Conservation (phyloP, 2,113 vertebrate species). For the Cyrtonyx montezumae region DNA sequence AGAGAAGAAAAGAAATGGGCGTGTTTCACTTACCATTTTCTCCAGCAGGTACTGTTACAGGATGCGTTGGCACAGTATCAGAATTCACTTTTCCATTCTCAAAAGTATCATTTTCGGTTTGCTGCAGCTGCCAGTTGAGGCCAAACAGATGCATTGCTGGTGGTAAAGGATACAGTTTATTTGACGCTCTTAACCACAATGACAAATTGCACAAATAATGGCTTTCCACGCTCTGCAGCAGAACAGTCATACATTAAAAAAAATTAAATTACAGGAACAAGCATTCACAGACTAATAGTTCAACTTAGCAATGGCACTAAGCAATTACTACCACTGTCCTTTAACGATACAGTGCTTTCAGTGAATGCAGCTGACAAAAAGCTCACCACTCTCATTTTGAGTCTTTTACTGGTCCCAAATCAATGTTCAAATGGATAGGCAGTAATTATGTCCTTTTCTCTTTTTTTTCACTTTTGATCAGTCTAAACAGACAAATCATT, state of each 20-base stretch:
- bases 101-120: conserved; percentile 93
- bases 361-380: conserved; percentile 27
- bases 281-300: conserved; percentile 24
- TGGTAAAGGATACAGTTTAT: conserved; percentile 70
- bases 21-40: conserved; percentile 87
- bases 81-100: conserved; percentile 93
- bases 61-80: conserved; percentile 87
- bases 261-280: conserved; percentile 49
- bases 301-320: not conserved
- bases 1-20: not conserved
- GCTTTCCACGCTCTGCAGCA: not conserved
- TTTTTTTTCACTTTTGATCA: conserved; percentile 21
- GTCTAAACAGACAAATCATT: conserved; percentile 31
- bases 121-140: conserved; percentile 97
- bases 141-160: conserved; percentile 97
- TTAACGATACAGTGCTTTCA: conserved; percentile 13
- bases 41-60: conserved; percentile 86
- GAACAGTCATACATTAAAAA: conserved; percentile 2
- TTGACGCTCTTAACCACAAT: conserved; percentile 27
- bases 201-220: conserved; percentile 8
- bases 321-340: conserved; percentile 42
- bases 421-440: conserved; percentile 10
- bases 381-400: conserved; percentile 28
- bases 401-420: conserved; percentile 7
- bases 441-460: conserved; percentile 5